These are phyloP conservation scores for Drosophila histrio DNA, from an alignment of 2,888 invertebrate genomes.

Conservation along the genomic window DNA sequence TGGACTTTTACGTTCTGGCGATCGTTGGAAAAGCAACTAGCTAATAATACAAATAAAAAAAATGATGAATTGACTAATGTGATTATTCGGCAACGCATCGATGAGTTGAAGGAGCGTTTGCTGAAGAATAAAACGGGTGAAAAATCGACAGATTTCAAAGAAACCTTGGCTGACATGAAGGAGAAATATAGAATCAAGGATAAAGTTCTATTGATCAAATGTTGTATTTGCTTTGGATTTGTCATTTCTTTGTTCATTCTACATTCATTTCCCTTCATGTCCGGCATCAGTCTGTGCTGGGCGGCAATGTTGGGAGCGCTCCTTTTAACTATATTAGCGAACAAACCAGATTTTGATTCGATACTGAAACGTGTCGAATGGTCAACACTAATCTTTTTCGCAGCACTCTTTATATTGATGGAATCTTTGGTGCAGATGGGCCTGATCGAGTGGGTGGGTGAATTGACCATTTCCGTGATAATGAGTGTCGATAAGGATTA, in stretches of 20 bases:
- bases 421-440: slow-evolving; percentile 1
- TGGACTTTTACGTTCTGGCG: background rate
- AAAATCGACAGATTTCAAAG: background rate
- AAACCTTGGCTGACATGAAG: background rate
- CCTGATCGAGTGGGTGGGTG: slow-evolving; percentile 3
- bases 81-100: background rate
- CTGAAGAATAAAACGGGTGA: background rate
- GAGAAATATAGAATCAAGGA: background rate
- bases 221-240: background rate
- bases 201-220: background rate
- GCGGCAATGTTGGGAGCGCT: background rate
- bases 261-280: background rate
- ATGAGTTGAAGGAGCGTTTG: background rate
- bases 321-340: background rate
- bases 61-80: background rate
- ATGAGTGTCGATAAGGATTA: background rate
- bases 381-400: slow-evolving; percentile 10
- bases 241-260: background rate
- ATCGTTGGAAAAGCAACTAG: background rate
- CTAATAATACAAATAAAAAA: background rate
- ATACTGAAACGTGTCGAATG: background rate
- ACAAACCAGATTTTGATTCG: background rate
- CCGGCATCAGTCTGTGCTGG: background rate
- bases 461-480: background rate
- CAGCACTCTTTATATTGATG: background rate